Base-by-base conservation (phyloP, 2,113 vertebrate genomes). In the Calyptomena viridis region DNA sequence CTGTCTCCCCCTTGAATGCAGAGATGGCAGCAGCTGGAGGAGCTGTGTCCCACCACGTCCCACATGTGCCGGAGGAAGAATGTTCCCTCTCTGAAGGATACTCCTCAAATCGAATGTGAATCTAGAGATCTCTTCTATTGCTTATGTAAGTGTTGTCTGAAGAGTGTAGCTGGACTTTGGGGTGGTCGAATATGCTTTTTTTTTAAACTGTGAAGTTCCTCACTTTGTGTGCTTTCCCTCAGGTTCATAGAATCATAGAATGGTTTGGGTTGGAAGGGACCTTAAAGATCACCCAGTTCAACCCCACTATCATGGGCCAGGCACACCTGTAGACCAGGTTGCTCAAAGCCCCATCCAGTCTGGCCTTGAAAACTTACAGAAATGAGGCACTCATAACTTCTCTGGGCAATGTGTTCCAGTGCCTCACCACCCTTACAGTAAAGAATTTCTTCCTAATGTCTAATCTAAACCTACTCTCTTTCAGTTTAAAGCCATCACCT, bases 151-250 rank as follows among this genome's bases (percentile, higher is more conserved):
- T 5, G 0, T 35, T 66, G 50, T 42, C n/a, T 90, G 42, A 66
- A 63, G 46, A 0, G 0, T 24, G 12, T 50, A 72, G 47, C 14
- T 90, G 55, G 42, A 47, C n/a, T 66, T 83, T 4, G 27, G 63
- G 23, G 55, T 60, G 28, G 20, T 73, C 6, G 0, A 20, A 49
- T 52, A 19, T 0, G 3, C n/a, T 33, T 27, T 24, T 42, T 44
- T 47, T 42, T 24, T 5, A 44, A 84, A 42, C 33, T 47, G 6
- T 30, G 22, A 76, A 67, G 30, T 9, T 11, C 24, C 27, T 90
- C 25, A 25, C n/a, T 86, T 81, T 52, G 11, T 27, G 6, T 84
- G 23, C n/a, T 68, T 80, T 81, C 27, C 35, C 35, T 87, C 52
- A 46, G 58, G 27, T 56, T 37, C 35, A 56, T 6, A 50, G 56